A percentile compares a stretch with the other conserved stretches of the same genome.
phyloP scores from a whole-genome alignment of 1,140 invertebrate species.

The Yoshiicerus persimilis region DNA sequence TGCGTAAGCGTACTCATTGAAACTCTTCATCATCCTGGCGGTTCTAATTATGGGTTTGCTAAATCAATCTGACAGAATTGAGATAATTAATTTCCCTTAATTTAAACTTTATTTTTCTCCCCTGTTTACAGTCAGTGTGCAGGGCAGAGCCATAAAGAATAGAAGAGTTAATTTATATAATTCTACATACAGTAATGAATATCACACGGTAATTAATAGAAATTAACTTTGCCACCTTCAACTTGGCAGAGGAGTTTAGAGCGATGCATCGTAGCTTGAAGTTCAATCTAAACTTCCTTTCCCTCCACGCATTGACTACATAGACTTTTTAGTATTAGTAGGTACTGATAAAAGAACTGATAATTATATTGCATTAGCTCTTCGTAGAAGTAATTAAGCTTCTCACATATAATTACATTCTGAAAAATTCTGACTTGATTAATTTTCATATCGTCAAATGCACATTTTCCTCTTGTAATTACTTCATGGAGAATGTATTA shows the following conservation, averaged over 20 bases:
- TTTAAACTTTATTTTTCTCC: background rate
- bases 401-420: slow-evolving; percentile 4
- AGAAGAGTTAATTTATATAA: slow-evolving; percentile 5
- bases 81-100: background rate
- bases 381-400: background rate
- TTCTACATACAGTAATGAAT: background rate
- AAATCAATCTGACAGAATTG: background rate
- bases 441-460: slow-evolving; percentile 14
- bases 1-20: background rate
- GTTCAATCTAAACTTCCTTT: slow-evolving; percentile 1
- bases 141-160: background rate
- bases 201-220: slow-evolving; percentile 14
- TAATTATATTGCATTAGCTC: background rate
- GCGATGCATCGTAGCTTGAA: background rate
- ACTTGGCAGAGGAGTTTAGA: background rate
- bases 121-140: background rate
- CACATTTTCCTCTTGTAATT: slow-evolving; percentile 13
- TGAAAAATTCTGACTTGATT: slow-evolving; percentile 12
- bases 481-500: background rate
- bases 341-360: background rate
- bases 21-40: background rate
- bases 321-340: background rate
- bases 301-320: background rate
- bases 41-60: background rate
- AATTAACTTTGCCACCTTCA: slow-evolving; percentile 8